A percentile compares a stretch with the other conserved stretches of the same genome.
Conservation (phyloP, 2,113 vertebrate genomes). For the Hippocampus abdominalis region DNA sequence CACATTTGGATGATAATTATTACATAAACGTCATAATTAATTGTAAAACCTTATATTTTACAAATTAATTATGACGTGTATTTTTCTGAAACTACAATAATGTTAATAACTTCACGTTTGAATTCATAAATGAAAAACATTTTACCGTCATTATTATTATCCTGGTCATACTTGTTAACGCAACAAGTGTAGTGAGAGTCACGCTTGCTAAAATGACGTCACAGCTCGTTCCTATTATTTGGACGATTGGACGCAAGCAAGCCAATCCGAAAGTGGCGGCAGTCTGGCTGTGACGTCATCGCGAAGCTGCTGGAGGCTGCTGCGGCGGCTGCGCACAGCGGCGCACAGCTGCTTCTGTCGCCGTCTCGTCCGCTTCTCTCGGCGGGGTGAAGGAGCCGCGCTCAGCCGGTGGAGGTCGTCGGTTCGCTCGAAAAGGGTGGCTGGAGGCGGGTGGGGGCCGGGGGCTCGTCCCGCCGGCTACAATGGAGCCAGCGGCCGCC, state of each 20-base stretch:
- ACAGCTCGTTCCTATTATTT: too few relatives aligned
- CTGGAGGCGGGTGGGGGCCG: background rate
- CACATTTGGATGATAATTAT: too few relatives aligned
- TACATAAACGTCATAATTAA: too few relatives aligned
- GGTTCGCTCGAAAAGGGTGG: background rate
- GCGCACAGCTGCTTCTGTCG: conserved; percentile 16
- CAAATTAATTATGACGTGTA: too few relatives aligned
- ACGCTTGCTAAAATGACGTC: too few relatives aligned
- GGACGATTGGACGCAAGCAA: background rate
- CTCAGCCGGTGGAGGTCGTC: conserved; percentile 14
- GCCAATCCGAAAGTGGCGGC: conserved; percentile 12
- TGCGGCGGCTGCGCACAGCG: conserved; percentile 38
- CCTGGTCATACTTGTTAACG: too few relatives aligned
- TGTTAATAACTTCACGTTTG: too few relatives aligned
- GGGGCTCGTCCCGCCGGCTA: conserved; percentile 11
- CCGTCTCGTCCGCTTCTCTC: conserved; percentile 38
- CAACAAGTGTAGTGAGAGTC: too few relatives aligned
- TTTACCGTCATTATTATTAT: too few relatives aligned
- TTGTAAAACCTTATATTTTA: too few relatives aligned
- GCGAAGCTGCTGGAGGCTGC: conserved; percentile 33
- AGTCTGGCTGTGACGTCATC: conserved; percentile 56
- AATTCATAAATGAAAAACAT: too few relatives aligned
- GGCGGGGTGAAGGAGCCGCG: conserved; percentile 13
- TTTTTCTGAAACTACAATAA: too few relatives aligned
- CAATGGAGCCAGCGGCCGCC: conserved; percentile 59